Evolutionary conservation across 2,888 invertebrate genomes (phyloP), one percentile per base, ranked within the genome.

Genomic region (Siphonodentalium dalli): DNA sequence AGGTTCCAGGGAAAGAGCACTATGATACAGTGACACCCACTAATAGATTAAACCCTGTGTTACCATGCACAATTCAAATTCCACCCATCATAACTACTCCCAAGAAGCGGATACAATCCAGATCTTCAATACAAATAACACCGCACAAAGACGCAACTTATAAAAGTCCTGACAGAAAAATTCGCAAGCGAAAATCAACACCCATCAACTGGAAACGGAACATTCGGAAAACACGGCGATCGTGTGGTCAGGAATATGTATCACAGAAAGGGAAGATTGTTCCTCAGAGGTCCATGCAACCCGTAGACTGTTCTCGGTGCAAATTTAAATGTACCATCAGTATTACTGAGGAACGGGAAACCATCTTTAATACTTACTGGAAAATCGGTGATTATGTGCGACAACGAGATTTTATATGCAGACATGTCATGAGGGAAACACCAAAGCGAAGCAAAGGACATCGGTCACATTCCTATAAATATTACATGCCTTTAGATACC

Each of bases 131-230:
- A n/a, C n/a, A n/a, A n/a, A n/a, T n/a, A n/a, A n/a, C n/a, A n/a
- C n/a, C n/a, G n/a, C n/a, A n/a, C n/a, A n/a, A n/a, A n/a, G n/a
- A n/a, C n/a, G n/a, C n/a, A n/a, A n/a, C n/a, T n/a, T n/a, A n/a
- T n/a, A n/a, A n/a, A n/a, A n/a, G n/a, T n/a, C n/a, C n/a, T n/a
- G n/a, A n/a, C n/a, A n/a, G n/a, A n/a, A n/a, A n/a, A n/a, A 34
- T 31, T 27, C 26, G 50, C 23, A 51, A 51, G 29, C 11, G 48
- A 48, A 54, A 58, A 47, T 44, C 28, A 28, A 34, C 53, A 27
- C 44, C 50, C 18, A 34, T 48, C 26, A 35, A 39, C 1, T 54
- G 53, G 62, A 58, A 56, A 29, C 50, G 43, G 33, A 59, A 56
- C 51, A 31, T 62, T 3, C 29, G 59, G 31, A 62, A 62, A 50